Base-by-base conservation (phyloP, 2,888 invertebrate species). In the Hermodice carunculata region DNA sequence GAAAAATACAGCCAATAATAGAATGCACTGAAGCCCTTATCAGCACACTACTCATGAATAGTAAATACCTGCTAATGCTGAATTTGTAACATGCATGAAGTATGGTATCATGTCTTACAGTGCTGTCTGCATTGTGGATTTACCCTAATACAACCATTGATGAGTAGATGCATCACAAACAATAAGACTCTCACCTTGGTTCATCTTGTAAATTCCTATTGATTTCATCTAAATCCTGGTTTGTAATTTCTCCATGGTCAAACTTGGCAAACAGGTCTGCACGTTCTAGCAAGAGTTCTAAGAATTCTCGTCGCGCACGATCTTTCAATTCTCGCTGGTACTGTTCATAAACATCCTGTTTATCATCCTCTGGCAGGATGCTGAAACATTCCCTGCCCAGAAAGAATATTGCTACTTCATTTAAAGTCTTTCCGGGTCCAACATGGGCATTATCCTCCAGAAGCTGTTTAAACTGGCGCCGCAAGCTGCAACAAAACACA, bases 371-470 rank as follows among this genome's bases (percentile, higher is more conserved):
- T 0, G 94, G 91, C 57, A 98, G 88, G 14, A 94, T 93, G 86
- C 96, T 96, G 85, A 94, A 97, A 82, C 96, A 96, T 85, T 96
- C 96, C 43, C 96, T 90, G 0, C 96, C 97, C 92, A 96, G 93
- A 82, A 98, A 93, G 64, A 96, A 88, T 2, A 96, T 84, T 60
- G 85, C 81, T 40, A 96, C 95, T 86, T 97, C 97, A 0, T 93
- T 91, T 71, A 97, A 87, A 77, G 93, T 92, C 87, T 96, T 96
- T n/a, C 97, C 97, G 1, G 96, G 95, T 0, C 95, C 96, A 32
- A 97, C 95, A 86, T 96, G 96, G 1, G 94, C 94, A 0, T 96
- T 96, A 86, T 96, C 96, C 85, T 95, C 94, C 61, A 98, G 89
- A 24, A 97, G 89, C 81, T 94, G 92, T 86, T 95, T 95, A 87